Evolutionary conservation across 1,140 invertebrate species (phyloP), one percentile per base, ranked within the genome.

Genomic region (Homalodisca vitripennis): DNA sequence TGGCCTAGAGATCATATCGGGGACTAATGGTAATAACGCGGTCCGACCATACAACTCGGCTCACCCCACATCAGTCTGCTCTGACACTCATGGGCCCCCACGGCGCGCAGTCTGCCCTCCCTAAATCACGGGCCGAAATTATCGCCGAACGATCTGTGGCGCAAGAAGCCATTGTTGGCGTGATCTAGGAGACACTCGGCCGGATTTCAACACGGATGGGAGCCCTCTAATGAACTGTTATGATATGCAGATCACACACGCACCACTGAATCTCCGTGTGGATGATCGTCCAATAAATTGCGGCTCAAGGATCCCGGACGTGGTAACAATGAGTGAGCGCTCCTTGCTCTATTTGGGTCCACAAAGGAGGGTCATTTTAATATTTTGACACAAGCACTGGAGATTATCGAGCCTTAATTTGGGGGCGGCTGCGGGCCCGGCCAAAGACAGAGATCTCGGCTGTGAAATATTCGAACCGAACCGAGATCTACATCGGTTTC

Each of bases 61-160:
- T 22, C 14, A 14, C 48, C 3, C 22, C 48, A 51, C 14, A 20
- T 20, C 6, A 51, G 6, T 3, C 48, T 3, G 14, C 48, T 51
- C 3, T 3, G 48, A 22, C 48, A n/a, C n/a, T n/a, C n/a, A n/a
- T n/a, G n/a, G n/a, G n/a, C n/a, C n/a, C n/a, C n/a, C n/a, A n/a
- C n/a, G n/a, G n/a, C n/a, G n/a, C n/a, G n/a, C n/a, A n/a, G n/a
- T 20, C 48, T 14, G 14, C 3, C 22, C 34, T 41, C n/a, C 48
- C n/a, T 51, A 51, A 51, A 51, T 51, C 48, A 51, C 48, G 22
- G 22, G 17, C 48, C 48, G n/a, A 51, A 51, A 51, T 51, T 51
- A 51, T 22, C 48, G 48, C 17, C 48, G 14, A 22, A 51, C 22
- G 3, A 20, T 51, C 17, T 51, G 14, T 51, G 48, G 3, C 3